These are phyloP conservation scores for Heliconius ismenius DNA, from an alignment of 2,888 invertebrate species.

Conservation along the genomic window DNA sequence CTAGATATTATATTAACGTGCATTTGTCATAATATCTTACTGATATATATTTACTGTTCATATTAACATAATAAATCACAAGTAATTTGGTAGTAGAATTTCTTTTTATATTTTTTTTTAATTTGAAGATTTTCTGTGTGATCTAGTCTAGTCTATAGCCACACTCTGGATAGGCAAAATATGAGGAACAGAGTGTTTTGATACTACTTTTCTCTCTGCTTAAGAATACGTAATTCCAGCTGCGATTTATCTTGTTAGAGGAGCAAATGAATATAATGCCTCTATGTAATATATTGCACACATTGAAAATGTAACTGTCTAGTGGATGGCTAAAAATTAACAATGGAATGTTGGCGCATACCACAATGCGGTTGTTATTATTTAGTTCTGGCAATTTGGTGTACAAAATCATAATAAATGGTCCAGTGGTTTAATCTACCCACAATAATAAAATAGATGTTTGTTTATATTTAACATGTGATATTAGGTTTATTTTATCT, in stretches of 20 bases:
- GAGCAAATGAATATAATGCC: too few relatives aligned
- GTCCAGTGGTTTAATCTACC: background rate
- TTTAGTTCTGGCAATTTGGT: slow-evolving; percentile 18
- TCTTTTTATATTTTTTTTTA: too few relatives aligned
- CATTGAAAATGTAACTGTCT: background rate
- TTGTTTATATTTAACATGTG: slow-evolving; percentile 6
- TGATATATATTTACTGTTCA: background rate
- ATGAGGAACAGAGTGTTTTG: background rate
- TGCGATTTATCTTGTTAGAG: too few relatives aligned
- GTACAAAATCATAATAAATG: slow-evolving; percentile 3
- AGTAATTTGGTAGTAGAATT: too few relatives aligned
- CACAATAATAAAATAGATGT: slow-evolving; percentile 10
- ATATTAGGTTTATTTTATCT: background rate
- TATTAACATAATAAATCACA: too few relatives aligned
- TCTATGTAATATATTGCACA: background rate
- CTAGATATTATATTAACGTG: background rate
- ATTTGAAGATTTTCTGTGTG: too few relatives aligned
- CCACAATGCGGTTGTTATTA: background rate
- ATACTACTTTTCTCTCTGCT: background rate
- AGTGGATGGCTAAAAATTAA: background rate
- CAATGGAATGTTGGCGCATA: background rate
- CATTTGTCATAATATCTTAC: slow-evolving; percentile 12
- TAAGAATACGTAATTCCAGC: too few relatives aligned
- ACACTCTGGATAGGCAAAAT: background rate
- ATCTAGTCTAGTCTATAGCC: too few relatives aligned